phyloP scores from a whole-genome alignment of 2,113 vertebrate species.

The Centropus bengalensis region DNA sequence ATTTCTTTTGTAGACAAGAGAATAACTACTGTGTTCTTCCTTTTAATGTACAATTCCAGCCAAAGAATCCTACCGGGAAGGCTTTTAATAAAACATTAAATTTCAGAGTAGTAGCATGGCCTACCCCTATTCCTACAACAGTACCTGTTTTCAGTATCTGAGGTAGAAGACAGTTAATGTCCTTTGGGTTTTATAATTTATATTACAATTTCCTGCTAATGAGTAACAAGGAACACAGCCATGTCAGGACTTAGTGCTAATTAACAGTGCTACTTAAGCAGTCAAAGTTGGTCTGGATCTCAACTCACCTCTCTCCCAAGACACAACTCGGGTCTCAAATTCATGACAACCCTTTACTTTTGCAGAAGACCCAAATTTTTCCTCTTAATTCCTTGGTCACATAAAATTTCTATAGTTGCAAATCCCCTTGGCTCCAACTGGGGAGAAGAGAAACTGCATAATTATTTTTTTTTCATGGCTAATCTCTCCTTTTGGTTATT shows the following conservation, averaged over 20 bases:
- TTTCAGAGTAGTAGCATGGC: constrained; percentile 30
- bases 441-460: neutral
- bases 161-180: constrained; percentile 14
- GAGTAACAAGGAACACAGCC: neutral
- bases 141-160: neutral
- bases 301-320: neutral
- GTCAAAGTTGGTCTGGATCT: neutral
- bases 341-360: neutral
- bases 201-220: constrained; percentile 55
- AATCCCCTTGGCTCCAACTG: neutral
- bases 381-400: neutral
- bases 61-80: constrained; percentile 46
- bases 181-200: constrained; percentile 38
- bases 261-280: neutral
- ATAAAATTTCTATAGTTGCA: neutral
- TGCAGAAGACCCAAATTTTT: neutral
- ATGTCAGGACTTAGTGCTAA: neutral
- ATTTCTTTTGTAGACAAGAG: neutral
- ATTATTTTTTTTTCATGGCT: neutral
- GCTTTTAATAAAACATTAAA: constrained; percentile 54
- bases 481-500: neutral
- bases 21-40: constrained; percentile 12
- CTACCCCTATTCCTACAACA: neutral
- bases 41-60: constrained; percentile 28
- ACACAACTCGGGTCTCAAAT: neutral